A percentile compares a stretch with the other conserved stretches of the same genome.
Conservation (phyloP, 2,888 invertebrate genomes). For the Oligia latruncula region DNA sequence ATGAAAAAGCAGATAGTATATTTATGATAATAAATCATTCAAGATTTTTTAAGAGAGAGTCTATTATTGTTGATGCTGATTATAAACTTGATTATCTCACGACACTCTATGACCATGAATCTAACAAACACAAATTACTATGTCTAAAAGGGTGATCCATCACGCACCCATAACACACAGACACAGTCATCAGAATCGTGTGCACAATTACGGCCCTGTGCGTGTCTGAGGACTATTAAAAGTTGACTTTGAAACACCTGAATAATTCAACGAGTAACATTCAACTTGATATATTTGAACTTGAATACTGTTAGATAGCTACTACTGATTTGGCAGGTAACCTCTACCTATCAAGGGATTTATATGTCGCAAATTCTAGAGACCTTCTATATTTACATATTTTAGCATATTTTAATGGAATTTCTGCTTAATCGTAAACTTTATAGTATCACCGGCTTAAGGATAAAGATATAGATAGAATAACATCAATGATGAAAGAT, state of each 20-base stretch:
- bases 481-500: constrained; percentile 47
- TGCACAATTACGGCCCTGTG: constrained; percentile 56
- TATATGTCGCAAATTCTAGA: constrained; percentile 28
- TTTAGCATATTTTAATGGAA: constrained; percentile 41
- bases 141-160: constrained; percentile 47
- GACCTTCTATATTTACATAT: constrained; percentile 38
- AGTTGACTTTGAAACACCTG: constrained; percentile 47
- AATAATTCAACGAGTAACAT: constrained; percentile 33
- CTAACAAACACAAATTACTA: constrained; percentile 30
- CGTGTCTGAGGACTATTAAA: constrained; percentile 55
- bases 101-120: constrained; percentile 53
- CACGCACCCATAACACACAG: constrained; percentile 37
- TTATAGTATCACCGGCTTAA: constrained; percentile 16
- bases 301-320: constrained; percentile 25
- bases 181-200: constrained; percentile 39
- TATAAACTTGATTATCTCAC: constrained; percentile 40
- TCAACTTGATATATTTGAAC: constrained; percentile 37
- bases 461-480: constrained; percentile 21
- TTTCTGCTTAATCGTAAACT: constrained; percentile 37
- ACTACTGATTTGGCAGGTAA: constrained; percentile 18
- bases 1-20: neutral
- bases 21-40: constrained; percentile 2
- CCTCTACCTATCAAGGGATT: constrained; percentile 3
- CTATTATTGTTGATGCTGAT: constrained; percentile 21
- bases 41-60: neutral